phyloP scores from a whole-genome alignment of 2,797 vertebrate genomes.

The Acrossocheilus fasciatus region DNA sequence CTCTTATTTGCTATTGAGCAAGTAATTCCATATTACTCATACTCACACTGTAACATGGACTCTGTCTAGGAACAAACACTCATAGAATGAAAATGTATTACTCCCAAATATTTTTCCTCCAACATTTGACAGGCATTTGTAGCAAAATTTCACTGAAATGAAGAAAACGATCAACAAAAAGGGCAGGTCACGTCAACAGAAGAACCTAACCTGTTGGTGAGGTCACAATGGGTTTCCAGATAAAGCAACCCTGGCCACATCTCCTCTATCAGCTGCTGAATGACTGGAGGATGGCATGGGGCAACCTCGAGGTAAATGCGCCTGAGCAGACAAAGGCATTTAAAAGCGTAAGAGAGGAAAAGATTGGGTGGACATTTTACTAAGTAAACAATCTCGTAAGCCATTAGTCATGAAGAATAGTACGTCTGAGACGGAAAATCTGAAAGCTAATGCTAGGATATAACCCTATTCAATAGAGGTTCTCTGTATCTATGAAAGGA shows the following conservation, averaged over 20 bases:
- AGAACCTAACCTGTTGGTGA: slow-evolving; percentile 84
- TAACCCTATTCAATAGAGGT: neutral
- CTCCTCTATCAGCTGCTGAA: slow-evolving; percentile 81
- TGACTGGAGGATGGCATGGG: slow-evolving; percentile 86
- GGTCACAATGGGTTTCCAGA: slow-evolving; percentile 78
- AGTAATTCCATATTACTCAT: neutral
- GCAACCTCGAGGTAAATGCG: slow-evolving; percentile 93
- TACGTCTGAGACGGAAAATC: neutral
- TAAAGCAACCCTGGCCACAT: slow-evolving; percentile 75
- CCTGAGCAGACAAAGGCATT: slow-evolving; percentile 70
- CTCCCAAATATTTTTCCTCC: too few relatives aligned
- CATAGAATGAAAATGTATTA: neutral
- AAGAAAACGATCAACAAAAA: neutral
- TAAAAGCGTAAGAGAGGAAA: slow-evolving; percentile 2
- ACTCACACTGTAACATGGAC: neutral
- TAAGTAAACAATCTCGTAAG: slow-evolving; percentile 7
- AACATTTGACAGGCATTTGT: neutral
- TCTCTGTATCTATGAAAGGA: neutral
- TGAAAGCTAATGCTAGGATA: slow-evolving; percentile 6
- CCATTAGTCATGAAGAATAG: slow-evolving; percentile 12
- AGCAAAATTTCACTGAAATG: neutral
- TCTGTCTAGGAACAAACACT: neutral
- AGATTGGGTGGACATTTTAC: neutral
- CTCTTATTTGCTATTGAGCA: neutral
- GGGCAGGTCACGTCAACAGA: neutral